These are phyloP conservation scores for Neoascia interrupta DNA, from an alignment of 2,888 invertebrate genomes.

Conservation along the genomic window DNA sequence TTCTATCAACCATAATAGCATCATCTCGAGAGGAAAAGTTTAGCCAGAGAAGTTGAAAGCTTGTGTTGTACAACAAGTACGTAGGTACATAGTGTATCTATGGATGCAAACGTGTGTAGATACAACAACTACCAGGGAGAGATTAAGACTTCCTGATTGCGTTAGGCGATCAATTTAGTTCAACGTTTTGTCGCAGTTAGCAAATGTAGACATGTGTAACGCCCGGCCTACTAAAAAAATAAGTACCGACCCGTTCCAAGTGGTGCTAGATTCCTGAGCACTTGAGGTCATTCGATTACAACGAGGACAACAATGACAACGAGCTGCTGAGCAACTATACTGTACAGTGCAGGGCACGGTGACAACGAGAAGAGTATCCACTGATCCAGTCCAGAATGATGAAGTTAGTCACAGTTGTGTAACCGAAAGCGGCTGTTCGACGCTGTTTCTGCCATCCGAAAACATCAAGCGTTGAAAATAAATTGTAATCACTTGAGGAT, in stretches of 20 bases:
- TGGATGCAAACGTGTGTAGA: conserved; percentile 5
- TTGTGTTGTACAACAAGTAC: no score
- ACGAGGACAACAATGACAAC: conserved; percentile 5
- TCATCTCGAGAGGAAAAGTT: not conserved
- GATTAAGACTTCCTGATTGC: conserved; percentile 68
- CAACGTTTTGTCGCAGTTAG: conserved; percentile 26
- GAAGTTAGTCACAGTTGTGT: conserved; percentile 56
- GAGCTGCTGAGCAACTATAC: not conserved
- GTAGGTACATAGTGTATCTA: no score
- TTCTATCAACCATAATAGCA: conserved; percentile 42
- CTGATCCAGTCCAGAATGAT: no score
- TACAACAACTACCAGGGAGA: conserved; percentile 26
- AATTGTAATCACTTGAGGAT: conserved; percentile 68
- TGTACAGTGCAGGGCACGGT: no score
- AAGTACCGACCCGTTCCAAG: not conserved
- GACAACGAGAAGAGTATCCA: no score
- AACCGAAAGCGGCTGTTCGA: conserved; percentile 6
- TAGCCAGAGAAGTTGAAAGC: no score
- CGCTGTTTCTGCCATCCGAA: not conserved
- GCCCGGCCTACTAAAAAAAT: not conserved
- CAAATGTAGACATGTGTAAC: conserved; percentile 12
- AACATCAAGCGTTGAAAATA: conserved; percentile 32
- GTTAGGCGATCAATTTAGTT: conserved; percentile 61
- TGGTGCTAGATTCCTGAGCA: conserved; percentile 40
- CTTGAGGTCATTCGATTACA: conserved; percentile 64